Evolutionary conservation across 2,113 vertebrate species (phyloP).

Genomic region (Anseranas semipalmata): DNA sequence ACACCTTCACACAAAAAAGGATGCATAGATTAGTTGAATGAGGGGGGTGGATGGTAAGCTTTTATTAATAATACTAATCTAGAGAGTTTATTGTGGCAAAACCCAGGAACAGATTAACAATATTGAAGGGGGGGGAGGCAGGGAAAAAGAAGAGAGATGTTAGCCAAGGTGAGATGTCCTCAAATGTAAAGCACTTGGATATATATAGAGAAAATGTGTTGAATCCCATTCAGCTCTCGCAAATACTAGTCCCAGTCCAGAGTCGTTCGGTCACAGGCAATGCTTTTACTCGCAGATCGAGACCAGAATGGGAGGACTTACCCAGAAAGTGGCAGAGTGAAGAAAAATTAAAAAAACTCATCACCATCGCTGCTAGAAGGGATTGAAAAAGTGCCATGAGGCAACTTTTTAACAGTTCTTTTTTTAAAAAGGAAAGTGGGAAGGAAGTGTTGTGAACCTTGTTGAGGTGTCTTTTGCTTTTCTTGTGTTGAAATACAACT

Average conservation of each 20-base stretch:
- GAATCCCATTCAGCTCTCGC: background rate
- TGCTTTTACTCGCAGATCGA: background rate
- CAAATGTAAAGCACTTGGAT: background rate
- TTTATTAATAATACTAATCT: slow-evolving; percentile 67
- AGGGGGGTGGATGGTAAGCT: slow-evolving; percentile 9
- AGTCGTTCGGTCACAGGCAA: background rate
- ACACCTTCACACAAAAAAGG: slow-evolving; percentile 26
- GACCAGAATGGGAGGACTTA: background rate
- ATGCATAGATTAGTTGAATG: slow-evolving; percentile 60
- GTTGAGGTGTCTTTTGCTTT: background rate
- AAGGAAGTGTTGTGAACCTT: background rate
- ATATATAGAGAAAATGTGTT: background rate
- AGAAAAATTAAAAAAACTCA: background rate
- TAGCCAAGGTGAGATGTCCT: slow-evolving; percentile 23
- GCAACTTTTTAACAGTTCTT: background rate
- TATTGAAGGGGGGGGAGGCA: background rate
- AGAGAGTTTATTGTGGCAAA: slow-evolving; percentile 57
- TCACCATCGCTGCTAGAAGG: background rate
- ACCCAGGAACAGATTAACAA: background rate
- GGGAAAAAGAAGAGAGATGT: background rate
- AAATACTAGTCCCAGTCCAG: background rate
- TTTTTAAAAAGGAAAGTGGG: fast-evolving
- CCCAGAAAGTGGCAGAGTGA: background rate
- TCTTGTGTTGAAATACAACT: background rate
- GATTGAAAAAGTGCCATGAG: background rate